Percentiles rank a stretch among this genome's conserved stretches.
Evolutionary conservation across 2,888 invertebrate species (phyloP).

Genomic region (Allygus modestus): DNA sequence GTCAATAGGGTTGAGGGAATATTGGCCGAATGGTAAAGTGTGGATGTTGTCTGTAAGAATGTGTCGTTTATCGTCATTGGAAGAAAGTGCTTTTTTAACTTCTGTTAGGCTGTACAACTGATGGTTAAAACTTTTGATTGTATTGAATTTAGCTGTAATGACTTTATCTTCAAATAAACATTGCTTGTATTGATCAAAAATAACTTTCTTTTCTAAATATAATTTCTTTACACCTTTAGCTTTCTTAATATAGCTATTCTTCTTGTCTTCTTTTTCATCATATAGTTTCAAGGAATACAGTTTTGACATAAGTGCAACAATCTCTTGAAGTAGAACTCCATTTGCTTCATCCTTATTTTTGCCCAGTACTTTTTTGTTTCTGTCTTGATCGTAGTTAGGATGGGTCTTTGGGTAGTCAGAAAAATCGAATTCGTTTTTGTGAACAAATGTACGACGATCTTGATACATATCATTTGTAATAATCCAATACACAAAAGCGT

Average conservation of each 20-base stretch:
- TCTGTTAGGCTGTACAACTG: slow-evolving; percentile 23
- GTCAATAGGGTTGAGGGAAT: slow-evolving; percentile 1
- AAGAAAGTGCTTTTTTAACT: slow-evolving; percentile 27
- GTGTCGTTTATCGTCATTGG: slow-evolving; percentile 14
- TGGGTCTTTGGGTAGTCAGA: slow-evolving; percentile 57
- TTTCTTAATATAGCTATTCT: slow-evolving; percentile 6
- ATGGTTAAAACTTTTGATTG: slow-evolving; percentile 31
- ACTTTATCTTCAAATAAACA: not conserved
- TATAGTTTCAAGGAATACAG: slow-evolving; percentile 14
- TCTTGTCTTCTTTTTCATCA: not conserved
- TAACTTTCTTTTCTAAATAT: slow-evolving; percentile 5
- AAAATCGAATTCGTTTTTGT: slow-evolving; percentile 57
- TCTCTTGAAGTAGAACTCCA: slow-evolving; percentile 34
- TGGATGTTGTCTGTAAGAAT: not conserved
- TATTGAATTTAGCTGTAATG: slow-evolving; percentile 16
- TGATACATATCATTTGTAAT: slow-evolving; percentile 59
- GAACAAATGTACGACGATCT: slow-evolving; percentile 38
- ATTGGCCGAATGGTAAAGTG: slow-evolving; percentile 52
- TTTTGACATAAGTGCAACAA: slow-evolving; percentile 28
- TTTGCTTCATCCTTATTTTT: slow-evolving; percentile 62
- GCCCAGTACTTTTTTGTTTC: slow-evolving; percentile 59
- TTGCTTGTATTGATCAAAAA: slow-evolving; percentile 32
- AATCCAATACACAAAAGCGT: slow-evolving; percentile 57
- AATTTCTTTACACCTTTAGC: slow-evolving; percentile 35
- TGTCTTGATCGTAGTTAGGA: not conserved